Percentiles rank a stretch among this genome's conserved stretches.
These are phyloP conservation scores for Hippoglossus hippoglossus DNA, from an alignment of 2,797 vertebrate species.

Conservation along the genomic window DNA sequence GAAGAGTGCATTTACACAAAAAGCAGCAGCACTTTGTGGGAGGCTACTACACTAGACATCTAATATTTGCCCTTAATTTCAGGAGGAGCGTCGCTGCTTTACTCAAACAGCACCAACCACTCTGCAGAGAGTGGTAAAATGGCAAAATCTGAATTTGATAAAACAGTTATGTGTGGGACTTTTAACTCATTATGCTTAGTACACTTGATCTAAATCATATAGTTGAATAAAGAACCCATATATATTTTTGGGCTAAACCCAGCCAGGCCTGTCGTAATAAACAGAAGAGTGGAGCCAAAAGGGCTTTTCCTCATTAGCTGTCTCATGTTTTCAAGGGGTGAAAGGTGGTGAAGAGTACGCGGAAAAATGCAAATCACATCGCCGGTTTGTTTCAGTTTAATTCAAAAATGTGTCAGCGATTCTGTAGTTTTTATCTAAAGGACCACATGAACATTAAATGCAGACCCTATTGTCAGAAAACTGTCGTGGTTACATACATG, in stretches of 20 bases:
- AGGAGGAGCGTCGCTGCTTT: conserved; percentile 17
- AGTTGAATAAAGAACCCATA: background rate
- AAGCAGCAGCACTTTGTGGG: conserved; percentile 20
- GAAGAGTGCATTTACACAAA: conserved; percentile 24
- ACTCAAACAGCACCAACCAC: conserved; percentile 14
- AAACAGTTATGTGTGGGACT: conserved; percentile 23
- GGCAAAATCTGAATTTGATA: conserved; percentile 20
- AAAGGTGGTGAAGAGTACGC: too few species aligned
- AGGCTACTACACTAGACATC: conserved; percentile 25
- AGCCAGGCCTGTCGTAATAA: conserved; percentile 10
- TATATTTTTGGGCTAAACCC: conserved; percentile 5
- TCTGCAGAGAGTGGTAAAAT: conserved; percentile 32
- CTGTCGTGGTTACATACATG: too few species aligned
- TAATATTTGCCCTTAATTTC: conserved; percentile 38
- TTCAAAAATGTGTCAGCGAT: too few species aligned
- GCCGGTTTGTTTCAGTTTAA: too few species aligned
- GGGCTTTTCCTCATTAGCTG: too few species aligned
- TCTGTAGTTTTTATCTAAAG: too few species aligned
- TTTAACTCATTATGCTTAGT: conserved; percentile 27
- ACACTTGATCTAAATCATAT: conserved; percentile 39
- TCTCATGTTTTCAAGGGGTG: too few species aligned
- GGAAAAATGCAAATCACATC: too few species aligned
- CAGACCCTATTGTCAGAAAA: too few species aligned
- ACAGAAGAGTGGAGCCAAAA: background rate
- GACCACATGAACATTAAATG: too few species aligned